Conservation (phyloP, 1,140 invertebrate species). For the Rhizoglyphus robini region DNA sequence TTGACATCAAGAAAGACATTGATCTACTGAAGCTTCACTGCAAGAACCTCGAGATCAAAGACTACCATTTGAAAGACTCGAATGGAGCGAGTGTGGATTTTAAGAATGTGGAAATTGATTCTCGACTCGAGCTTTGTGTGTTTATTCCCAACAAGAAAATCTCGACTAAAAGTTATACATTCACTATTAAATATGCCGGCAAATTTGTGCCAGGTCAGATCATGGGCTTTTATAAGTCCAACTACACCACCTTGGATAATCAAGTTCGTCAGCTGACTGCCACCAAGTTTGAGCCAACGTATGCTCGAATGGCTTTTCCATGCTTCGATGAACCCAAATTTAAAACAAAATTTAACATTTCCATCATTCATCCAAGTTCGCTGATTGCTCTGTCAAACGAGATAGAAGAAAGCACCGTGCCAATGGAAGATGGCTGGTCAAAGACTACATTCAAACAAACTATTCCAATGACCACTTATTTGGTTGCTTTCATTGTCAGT, state of each 20-base stretch:
- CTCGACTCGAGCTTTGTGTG: not conserved
- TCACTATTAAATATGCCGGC: slow-evolving; percentile 40
- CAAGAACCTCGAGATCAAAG: slow-evolving; percentile 64
- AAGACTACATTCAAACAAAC: slow-evolving; percentile 51
- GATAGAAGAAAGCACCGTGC: slow-evolving; percentile 49
- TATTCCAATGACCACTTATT: slow-evolving; percentile 82
- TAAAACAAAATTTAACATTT: slow-evolving; percentile 30
- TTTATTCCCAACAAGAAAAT: not conserved
- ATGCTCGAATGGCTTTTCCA: slow-evolving; percentile 42
- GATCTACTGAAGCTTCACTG: slow-evolving; percentile 40
- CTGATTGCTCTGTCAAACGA: slow-evolving; percentile 31
- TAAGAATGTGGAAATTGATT: not conserved
- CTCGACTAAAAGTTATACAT: not conserved
- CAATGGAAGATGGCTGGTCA: slow-evolving; percentile 32
- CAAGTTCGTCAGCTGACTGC: slow-evolving; percentile 2
- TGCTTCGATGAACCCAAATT: slow-evolving; percentile 45
- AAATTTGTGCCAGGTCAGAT: slow-evolving; percentile 50
- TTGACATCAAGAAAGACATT: not conserved
- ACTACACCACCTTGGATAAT: slow-evolving; percentile 44
- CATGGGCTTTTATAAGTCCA: slow-evolving; percentile 62
- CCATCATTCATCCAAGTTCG: slow-evolving; percentile 41
- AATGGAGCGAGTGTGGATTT: not conserved
- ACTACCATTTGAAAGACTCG: not conserved
- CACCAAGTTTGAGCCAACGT: slow-evolving; percentile 44
- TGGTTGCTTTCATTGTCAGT: slow-evolving; percentile 79